Percentiles rank a stretch among this genome's conserved stretches.
Evolutionary conservation across 2,888 invertebrate species (phyloP).

Genomic region (Drosophila flavopinicola): DNA sequence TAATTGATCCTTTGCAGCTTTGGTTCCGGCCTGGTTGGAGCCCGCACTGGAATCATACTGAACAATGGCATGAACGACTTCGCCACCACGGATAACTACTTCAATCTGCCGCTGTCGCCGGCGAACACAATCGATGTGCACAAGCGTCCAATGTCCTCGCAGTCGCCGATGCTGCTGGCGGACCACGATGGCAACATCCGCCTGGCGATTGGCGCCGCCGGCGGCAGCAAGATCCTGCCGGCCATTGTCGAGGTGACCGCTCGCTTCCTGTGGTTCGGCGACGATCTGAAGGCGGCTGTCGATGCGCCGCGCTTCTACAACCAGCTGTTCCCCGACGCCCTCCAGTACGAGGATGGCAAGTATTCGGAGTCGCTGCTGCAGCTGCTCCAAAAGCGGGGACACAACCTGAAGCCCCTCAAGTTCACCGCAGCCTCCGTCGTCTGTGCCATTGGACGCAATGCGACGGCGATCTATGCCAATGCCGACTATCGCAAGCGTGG

Average conservation of each 20-base stretch:
- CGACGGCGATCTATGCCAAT: slow-evolving; percentile 89
- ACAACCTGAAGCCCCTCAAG: slow-evolving; percentile 86
- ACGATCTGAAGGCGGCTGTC: slow-evolving; percentile 89
- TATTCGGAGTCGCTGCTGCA: slow-evolving; percentile 86
- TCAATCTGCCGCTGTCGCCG: slow-evolving; percentile 90
- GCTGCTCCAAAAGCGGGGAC: slow-evolving; percentile 89
- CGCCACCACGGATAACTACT: slow-evolving; percentile 90
- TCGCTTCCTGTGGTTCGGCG: slow-evolving; percentile 88
- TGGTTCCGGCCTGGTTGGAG: slow-evolving; percentile 91
- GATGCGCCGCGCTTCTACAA: slow-evolving; percentile 92
- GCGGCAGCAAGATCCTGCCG: slow-evolving; percentile 94
- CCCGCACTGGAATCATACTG: slow-evolving; percentile 93
- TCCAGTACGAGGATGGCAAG: slow-evolving; percentile 88
- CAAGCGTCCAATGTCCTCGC: slow-evolving; percentile 95
- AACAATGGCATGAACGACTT: slow-evolving; percentile 99
- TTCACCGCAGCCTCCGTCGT: slow-evolving; percentile 87
- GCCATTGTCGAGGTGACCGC: slow-evolving; percentile 88
- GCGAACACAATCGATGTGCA: slow-evolving; percentile 92
- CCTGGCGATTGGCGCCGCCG: slow-evolving; percentile 92
- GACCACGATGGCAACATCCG: slow-evolving; percentile 87
- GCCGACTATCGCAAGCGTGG: slow-evolving; percentile 93
- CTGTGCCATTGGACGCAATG: slow-evolving; percentile 88
- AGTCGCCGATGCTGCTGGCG: slow-evolving; percentile 93
- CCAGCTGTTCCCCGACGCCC: slow-evolving; percentile 91
- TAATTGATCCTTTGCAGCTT: slow-evolving; percentile 86